Evolutionary conservation across 2,888 invertebrate species (phyloP), one percentile per base, ranked within the genome.

Genomic region (Resseliella maxima): DNA sequence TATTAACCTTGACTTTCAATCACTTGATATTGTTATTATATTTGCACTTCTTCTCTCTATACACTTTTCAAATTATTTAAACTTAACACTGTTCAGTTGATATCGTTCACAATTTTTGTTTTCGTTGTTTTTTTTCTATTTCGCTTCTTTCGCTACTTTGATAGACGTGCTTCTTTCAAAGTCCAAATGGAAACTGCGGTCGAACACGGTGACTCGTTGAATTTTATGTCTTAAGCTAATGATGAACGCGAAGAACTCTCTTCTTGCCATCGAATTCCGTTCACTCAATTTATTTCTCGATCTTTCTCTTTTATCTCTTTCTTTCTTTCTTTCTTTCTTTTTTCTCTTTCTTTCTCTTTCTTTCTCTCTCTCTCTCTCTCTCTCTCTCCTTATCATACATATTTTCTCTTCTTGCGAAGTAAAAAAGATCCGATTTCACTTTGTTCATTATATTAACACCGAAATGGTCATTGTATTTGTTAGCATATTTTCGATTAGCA

Each of bases 61-160:
- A n/a, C n/a, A n/a, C n/a, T n/a, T n/a, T n/a, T n/a, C n/a, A n/a
- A 41, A 41, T 41, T 41, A 41, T 41, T 41, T 12, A 12, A 41
- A 41, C 5, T 41, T 41, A 5, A 41, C 41, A 8, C 6, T 41
- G 41, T n/a, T 45, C 12, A 10, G 45, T 12, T 45, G 45, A 45
- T 45, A 45, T 45, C n/a, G n/a, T 41, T 41, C 41, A 41, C 41
- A 41, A 41, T 41, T 41, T 12, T 41, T 41, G 41, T 41, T 21
- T 50, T 8, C 46, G 18, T 18, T 50, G 2, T 8, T 8, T 18
- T 50, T 15, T 8, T 50, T 41, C 41, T 41, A 18, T 50, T 12
- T 24, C n/a, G 59, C n/a, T 59, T 59, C 59, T 59, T 27, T 59
- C 59, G 59, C 59, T 59, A 50, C 59, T 59, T 59, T 27, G 59